Evolutionary conservation across 2,113 vertebrate genomes (phyloP), one percentile per base, ranked within the genome.

Genomic region (Carollia perspicillata): DNA sequence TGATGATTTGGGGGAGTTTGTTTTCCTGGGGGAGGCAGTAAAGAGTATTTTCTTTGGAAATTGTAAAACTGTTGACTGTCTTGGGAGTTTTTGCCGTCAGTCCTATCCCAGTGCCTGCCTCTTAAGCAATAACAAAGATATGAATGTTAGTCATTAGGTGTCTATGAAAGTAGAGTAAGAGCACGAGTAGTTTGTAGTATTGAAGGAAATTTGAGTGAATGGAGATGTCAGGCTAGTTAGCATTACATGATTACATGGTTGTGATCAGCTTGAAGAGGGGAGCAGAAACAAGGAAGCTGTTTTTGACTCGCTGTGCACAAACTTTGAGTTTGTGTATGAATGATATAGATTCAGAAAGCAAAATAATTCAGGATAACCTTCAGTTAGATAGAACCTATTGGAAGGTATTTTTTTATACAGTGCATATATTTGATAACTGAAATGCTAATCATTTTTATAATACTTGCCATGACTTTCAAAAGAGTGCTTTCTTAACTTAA

Each of bases 391-490:
- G 71, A 84, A 55, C 10, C 7, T 75, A 71, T 53, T 79, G 30
- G 47, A 84, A 97, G 1, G 3, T 93, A 77, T 60, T 96, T 95
- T 96, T 94, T 94, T 85, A 4, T 77, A 6, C 2, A 88, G 4
- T 42, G n/a, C 30, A 28, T 71, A 0, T 87, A 55, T 87, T 89
- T 95, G 83, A 68, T 86, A 90, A 94, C 51, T 89, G 47, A 95
- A 91, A 69, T 89, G 35, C 3, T 60, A 85, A 84, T 8, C 8
- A 72, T 80, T 93, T 83, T 85, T 89, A 8, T 88, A 84, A 53
- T 72, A 49, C 71, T 72, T 69, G 55, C 44, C 26, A 40, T 74
- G 12, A 14, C 10, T 65, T 97, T 93, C n/a, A 93, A 84, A 95
- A 77, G 65, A 83, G 65, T 94, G 30, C 20, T 88, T 90, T 87